These are phyloP conservation scores for Gryon sp. DNA, from an alignment of 1,140 invertebrate species.

Conservation along the genomic window DNA sequence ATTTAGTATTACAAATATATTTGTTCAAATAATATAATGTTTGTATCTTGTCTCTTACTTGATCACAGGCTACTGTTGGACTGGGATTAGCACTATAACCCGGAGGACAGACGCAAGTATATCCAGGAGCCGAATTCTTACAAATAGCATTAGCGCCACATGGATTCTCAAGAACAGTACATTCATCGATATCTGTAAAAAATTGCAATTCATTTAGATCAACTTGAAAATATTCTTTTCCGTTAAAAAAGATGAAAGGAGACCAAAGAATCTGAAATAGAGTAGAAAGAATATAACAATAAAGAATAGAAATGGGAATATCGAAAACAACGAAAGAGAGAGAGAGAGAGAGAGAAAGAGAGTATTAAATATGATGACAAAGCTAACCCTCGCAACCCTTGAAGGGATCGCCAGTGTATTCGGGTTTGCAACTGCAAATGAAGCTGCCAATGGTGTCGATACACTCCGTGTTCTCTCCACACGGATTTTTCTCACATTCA, in stretches of 20 bases:
- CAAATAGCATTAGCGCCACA: conserved; percentile 93
- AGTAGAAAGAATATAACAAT: not conserved
- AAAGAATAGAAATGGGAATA: not conserved
- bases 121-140: conserved; percentile 91
- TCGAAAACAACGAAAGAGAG: conserved; percentile 1
- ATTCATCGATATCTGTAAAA: conserved; percentile 92
- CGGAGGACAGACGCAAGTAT: conserved; percentile 92
- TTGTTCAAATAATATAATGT: not conserved
- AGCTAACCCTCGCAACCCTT: conserved; percentile 86
- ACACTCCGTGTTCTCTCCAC: conserved; percentile 91
- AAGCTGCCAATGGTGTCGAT: conserved; percentile 93
- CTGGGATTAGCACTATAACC: conserved; percentile 91
- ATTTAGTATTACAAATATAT: not conserved
- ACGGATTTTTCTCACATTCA: conserved; percentile 92
- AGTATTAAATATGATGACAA: conserved; percentile 43
- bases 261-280: not conserved
- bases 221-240: no score
- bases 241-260: not conserved
- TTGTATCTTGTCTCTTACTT: conserved; percentile 79
- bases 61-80: conserved; percentile 91
- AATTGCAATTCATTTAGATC: no score
- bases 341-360: conserved; percentile 4
- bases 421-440: conserved; percentile 89
- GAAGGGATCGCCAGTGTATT: conserved; percentile 91
- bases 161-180: conserved; percentile 87